Conservation (phyloP, 2,888 invertebrate species). For the Dynastes hyllus region DNA sequence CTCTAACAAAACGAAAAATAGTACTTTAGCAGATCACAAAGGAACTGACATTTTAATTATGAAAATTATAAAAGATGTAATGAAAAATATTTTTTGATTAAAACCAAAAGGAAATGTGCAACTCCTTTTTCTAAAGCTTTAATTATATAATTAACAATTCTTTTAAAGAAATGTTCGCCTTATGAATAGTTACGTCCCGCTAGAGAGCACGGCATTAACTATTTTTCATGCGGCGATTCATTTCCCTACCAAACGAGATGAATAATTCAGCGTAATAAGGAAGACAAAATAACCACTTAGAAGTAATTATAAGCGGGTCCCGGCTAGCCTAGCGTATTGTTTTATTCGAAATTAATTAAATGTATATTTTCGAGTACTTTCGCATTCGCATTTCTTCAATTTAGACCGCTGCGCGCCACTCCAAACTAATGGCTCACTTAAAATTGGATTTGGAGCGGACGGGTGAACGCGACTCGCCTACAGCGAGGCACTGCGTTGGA, state of each 20-base stretch:
- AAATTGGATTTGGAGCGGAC: slow-evolving; percentile 32
- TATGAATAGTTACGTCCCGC: background rate
- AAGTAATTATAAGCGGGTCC: slow-evolving; percentile 18
- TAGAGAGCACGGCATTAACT: background rate
- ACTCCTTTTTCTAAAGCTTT: too few relatives aligned
- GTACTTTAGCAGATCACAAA: too few relatives aligned
- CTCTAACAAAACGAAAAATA: too few relatives aligned
- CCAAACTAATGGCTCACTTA: slow-evolving; percentile 38
- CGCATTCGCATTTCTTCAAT: slow-evolving; percentile 46
- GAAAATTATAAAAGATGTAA: too few relatives aligned
- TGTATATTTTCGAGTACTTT: slow-evolving; percentile 43
- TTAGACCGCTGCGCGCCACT: background rate
- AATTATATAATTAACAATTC: too few relatives aligned
- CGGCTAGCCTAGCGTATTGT: slow-evolving; percentile 4
- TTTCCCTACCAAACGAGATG: background rate
- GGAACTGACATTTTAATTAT: too few relatives aligned
- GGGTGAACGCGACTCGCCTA: background rate
- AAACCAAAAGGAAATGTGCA: too few relatives aligned
- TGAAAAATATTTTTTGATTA: too few relatives aligned
- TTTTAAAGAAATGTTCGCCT: too few relatives aligned
- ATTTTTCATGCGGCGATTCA: background rate
- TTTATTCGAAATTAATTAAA: slow-evolving; percentile 42
- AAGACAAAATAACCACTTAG: slow-evolving; percentile 34
- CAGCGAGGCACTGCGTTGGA: background rate
- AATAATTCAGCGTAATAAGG: slow-evolving; percentile 36